Evolutionary conservation across 2,888 invertebrate genomes (phyloP).

Genomic region (Latrodectus hesperus): DNA sequence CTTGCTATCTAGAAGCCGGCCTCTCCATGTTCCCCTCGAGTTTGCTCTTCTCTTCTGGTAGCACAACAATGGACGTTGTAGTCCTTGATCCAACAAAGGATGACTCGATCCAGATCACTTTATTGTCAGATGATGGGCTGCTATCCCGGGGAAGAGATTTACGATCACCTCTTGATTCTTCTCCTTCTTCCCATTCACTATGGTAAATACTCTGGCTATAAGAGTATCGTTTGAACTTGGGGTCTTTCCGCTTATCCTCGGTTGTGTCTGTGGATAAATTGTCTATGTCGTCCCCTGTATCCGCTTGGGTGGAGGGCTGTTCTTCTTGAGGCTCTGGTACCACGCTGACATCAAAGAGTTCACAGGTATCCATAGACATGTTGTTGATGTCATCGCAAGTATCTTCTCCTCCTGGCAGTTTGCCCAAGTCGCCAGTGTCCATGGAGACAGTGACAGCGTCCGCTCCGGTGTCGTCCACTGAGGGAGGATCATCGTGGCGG

Average conservation of each 20-base stretch:
- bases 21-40: conserved; percentile 38
- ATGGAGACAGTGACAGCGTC: conserved; percentile 62
- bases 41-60: conserved; percentile 43
- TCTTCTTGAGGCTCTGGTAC: conserved; percentile 26
- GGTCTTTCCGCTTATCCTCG: conserved; percentile 32
- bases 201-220: conserved; percentile 75
- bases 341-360: conserved; percentile 46
- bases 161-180: conserved; percentile 51
- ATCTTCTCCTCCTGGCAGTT: conserved; percentile 55
- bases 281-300: conserved; percentile 61
- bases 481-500: conserved; percentile 30
- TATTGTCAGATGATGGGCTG: conserved; percentile 36
- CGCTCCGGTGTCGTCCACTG: conserved; percentile 57
- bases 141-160: conserved; percentile 10
- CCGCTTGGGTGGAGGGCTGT: conserved; percentile 48
- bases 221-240: conserved; percentile 80
- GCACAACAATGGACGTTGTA: conserved; percentile 67
- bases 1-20: conserved; percentile 68
- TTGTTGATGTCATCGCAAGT: conserved; percentile 63
- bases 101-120: conserved; percentile 91
- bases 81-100: conserved; percentile 85
- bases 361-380: conserved; percentile 65
- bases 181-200: conserved; percentile 59
- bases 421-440: conserved; percentile 43
- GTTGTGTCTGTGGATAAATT: conserved; percentile 62